Base-by-base conservation (phyloP, 2,888 invertebrate species). In the Dione vanillae region DNA sequence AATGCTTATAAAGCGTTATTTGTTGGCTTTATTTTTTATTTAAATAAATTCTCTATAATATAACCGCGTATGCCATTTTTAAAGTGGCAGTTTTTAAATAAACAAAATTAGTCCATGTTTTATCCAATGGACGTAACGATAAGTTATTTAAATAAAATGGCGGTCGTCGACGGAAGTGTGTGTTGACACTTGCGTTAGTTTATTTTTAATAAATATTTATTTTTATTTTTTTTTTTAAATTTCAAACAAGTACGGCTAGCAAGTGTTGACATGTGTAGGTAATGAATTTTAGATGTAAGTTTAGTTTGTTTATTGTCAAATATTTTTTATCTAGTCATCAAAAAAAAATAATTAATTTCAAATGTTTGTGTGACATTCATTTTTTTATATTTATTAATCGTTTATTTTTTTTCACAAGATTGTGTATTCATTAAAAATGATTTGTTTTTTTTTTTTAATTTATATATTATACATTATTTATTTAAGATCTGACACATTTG, bases 271-370 rank as follows among this genome's bases (percentile, higher is more conserved):
- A 27, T 52, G 45, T 51, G 43, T 71, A 69, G 72, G 37, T 70
- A 49, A 66, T 69, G 56, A 52, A 37, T 45, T n/a, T 43, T 70
- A 70, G 69, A 61, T 67, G 54, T 67, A 65, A 65, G 59, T 74
- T 74, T 69, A 61, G 56, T 74, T 75, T 56, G 59, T 74, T 74
- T 70, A 71, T 77, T 80, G 83, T 82, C n/a, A n/a, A 83, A 83
- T 83, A n/a, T 82, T 70, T 83, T 1, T 82, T 72, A 83, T 81
- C 83, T 85, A 85, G 85, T 85, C 83, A 78, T 71, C 52, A 70
- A 58, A 75, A 74, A 75, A 70, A 27, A 75, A 74, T 75, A 70
- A 27, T 75, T 71, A n/a, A n/a, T 78, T 71, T 45, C 43, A 64
- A 71, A 58, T 66, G 35, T 45, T 35, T 67, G 51, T 72, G 59